Evolutionary conservation across 2,888 invertebrate species (phyloP).

Genomic region (Polymixis lichenea): DNA sequence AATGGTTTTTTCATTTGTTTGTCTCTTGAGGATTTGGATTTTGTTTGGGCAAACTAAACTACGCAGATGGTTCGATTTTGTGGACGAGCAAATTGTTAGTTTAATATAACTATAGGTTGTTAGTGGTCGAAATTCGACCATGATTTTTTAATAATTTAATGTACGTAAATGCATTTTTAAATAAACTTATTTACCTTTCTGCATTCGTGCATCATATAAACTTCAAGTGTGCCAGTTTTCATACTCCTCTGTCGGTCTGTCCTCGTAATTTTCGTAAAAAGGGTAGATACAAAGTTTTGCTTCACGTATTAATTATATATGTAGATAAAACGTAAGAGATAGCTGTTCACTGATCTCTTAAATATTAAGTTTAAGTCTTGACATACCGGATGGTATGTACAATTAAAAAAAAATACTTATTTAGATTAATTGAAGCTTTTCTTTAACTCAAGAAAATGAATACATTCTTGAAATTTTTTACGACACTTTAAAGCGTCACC

Average conservation of each 20-base stretch:
- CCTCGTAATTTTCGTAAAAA: too few relatives aligned
- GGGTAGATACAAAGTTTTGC: too few relatives aligned
- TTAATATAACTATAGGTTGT: neutral
- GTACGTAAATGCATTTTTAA: too few relatives aligned
- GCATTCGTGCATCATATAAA: too few relatives aligned
- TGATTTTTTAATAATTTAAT: too few relatives aligned
- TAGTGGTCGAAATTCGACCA: too few relatives aligned
- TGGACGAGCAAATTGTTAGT: neutral
- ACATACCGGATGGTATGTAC: too few relatives aligned
- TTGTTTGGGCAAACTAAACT: slow-evolving; percentile 16
- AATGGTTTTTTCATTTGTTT: slow-evolving; percentile 56
- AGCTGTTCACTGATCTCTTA: neutral
- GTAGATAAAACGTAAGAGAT: neutral
- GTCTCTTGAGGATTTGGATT: slow-evolving; percentile 41
- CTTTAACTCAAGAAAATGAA: neutral
- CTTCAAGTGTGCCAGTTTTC: too few relatives aligned
- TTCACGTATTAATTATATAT: too few relatives aligned
- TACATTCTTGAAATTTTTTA: neutral
- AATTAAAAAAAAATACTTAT: neutral
- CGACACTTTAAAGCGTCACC: slow-evolving; percentile 35
- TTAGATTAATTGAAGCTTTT: neutral
- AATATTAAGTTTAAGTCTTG: neutral
- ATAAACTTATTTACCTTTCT: too few relatives aligned
- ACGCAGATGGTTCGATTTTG: slow-evolving; percentile 9
- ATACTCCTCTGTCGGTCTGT: too few relatives aligned